A percentile compares a stretch with the other conserved stretches of the same genome.
Conservation (phyloP, 2,797 vertebrate species). For the Potorous gilbertii region DNA sequence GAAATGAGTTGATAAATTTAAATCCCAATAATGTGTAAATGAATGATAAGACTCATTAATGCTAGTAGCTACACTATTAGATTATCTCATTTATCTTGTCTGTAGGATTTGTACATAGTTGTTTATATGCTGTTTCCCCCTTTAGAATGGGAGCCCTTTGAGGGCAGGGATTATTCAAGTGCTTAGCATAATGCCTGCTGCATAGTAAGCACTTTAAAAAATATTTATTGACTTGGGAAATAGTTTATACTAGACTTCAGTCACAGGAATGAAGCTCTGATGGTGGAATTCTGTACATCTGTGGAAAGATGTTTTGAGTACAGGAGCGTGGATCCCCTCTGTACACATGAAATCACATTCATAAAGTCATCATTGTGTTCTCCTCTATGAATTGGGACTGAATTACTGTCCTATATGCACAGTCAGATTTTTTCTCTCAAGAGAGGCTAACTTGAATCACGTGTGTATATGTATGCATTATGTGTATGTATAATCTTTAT, state of each 20-base stretch:
- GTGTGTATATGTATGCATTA: neutral
- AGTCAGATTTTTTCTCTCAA: neutral
- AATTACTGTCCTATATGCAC: neutral
- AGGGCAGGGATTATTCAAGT: neutral
- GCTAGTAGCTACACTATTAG: neutral
- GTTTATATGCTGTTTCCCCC: neutral
- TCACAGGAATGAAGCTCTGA: neutral
- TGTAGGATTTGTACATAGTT: neutral
- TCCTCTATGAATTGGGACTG: neutral
- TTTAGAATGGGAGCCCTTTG: neutral
- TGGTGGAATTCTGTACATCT: neutral
- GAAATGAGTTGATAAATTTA: neutral
- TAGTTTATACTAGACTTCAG: neutral
- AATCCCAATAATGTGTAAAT: neutral
- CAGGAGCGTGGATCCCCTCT: neutral
- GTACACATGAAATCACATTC: neutral
- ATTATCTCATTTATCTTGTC: neutral
- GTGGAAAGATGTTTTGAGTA: neutral
- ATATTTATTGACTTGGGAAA: neutral
- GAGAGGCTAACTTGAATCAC: neutral
- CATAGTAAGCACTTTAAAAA: neutral
- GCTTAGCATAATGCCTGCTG: neutral
- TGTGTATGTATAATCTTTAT: too few species aligned
- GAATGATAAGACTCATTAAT: neutral
- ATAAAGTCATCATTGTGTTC: neutral